Base-by-base conservation (phyloP, 64 coral and sea anemone species). In the Exaiptasia diaphana region DNA sequence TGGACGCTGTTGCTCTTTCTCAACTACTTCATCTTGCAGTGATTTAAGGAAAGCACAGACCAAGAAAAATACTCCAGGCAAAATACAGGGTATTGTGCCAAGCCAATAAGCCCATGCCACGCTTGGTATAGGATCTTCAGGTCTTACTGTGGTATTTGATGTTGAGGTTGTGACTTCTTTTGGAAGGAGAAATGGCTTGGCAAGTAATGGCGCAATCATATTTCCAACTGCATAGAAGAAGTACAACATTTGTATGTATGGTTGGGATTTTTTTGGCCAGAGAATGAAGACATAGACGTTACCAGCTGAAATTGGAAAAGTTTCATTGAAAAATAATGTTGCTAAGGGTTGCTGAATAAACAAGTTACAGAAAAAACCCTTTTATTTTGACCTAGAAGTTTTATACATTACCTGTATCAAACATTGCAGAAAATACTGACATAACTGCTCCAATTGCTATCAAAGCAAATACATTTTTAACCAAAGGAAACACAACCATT, bases 331-430 rank as follows among this genome's bases (percentile, higher is more conserved):
- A n/a, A n/a, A n/a, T n/a, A n/a, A n/a, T n/a, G n/a, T n/a, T n/a
- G n/a, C n/a, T n/a, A n/a, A n/a, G n/a, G n/a, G n/a, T n/a, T n/a
- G n/a, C n/a, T n/a, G n/a, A n/a, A n/a, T n/a, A n/a, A n/a, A n/a
- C n/a, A n/a, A n/a, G n/a, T n/a, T n/a, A n/a, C n/a, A n/a, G n/a
- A n/a, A n/a, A n/a, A n/a, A n/a, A n/a, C n/a, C n/a, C n/a, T n/a
- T n/a, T n/a, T n/a, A n/a, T n/a, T n/a, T n/a, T n/a, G n/a, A n/a
- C n/a, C n/a, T n/a, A n/a, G n/a, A n/a, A n/a, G n/a, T n/a, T n/a
- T n/a, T n/a, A n/a, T n/a, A n/a, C n/a, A n/a, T n/a, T 59, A 96
- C 92, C 92, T 68, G 86, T 90, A 23, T 96, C 68, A 25, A 96
- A 53, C 5, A 87, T 67, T 75, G 86, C 92, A 24, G 61, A 46